Conservation (phyloP, 2,113 vertebrate species). For the Recurvirostra avosetta region DNA sequence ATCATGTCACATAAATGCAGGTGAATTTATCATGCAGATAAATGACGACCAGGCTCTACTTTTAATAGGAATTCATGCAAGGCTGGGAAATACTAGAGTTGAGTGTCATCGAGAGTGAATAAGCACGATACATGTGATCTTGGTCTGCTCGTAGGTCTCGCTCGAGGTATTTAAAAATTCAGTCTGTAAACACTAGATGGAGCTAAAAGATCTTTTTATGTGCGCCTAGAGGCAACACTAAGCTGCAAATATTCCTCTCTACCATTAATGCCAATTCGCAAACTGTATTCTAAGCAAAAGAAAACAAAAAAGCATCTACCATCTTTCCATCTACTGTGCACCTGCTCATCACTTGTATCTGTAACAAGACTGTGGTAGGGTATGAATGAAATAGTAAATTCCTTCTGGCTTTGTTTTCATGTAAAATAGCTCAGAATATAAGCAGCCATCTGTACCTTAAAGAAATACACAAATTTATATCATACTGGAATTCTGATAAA, state of each 20-base stretch:
- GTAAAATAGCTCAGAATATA: constrained; percentile 18
- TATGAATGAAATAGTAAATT: constrained; percentile 43
- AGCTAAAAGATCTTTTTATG: constrained; percentile 13
- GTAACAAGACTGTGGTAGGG: neutral
- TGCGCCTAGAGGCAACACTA: neutral
- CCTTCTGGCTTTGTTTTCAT: constrained; percentile 55
- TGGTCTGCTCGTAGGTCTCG: neutral
- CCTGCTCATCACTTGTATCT: constrained; percentile 38
- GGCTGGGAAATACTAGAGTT: neutral
- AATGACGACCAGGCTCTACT: neutral
- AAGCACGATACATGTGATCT: neutral
- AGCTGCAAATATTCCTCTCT: neutral
- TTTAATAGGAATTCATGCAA: neutral
- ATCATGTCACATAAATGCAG: neutral
- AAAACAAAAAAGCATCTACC: constrained; percentile 22
- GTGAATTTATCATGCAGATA: neutral
- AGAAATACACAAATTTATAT: neutral
- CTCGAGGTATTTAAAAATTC: neutral
- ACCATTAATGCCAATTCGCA: constrained; percentile 10
- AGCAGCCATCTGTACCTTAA: constrained; percentile 55
- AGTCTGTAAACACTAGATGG: constrained; percentile 67
- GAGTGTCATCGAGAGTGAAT: neutral
- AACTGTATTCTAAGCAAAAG: neutral
- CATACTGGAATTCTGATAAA: neutral
- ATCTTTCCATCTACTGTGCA: constrained; percentile 57